Conservation (phyloP, 2,888 invertebrate species). For the Callyntrura sp. region DNA sequence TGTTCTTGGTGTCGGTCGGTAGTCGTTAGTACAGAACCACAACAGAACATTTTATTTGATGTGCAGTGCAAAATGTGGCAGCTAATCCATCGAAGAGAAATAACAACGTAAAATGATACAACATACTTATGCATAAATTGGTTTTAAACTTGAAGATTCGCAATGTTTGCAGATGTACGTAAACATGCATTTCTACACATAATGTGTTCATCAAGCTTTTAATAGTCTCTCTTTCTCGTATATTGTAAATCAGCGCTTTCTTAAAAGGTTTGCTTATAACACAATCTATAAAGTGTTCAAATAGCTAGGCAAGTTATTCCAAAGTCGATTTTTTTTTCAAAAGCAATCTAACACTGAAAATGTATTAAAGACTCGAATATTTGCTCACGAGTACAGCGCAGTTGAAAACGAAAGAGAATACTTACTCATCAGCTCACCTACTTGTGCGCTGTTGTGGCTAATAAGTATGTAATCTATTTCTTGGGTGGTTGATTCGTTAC, state of each 20-base stretch:
- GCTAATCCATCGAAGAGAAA: neutral
- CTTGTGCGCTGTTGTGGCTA: slow-evolving; percentile 19
- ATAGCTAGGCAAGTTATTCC: too few species aligned
- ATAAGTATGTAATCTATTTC: slow-evolving; percentile 35
- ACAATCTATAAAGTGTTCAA: slow-evolving; percentile 29
- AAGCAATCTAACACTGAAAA: slow-evolving; percentile 10
- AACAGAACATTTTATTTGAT: neutral
- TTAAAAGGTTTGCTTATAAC: slow-evolving; percentile 7
- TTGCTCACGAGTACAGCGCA: neutral
- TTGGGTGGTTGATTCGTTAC: slow-evolving; percentile 69
- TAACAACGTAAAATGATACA: slow-evolving; percentile 4
- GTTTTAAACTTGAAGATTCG: slow-evolving; percentile 45
- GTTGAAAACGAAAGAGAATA: neutral
- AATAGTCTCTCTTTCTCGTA: neutral
- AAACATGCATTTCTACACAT: neutral
- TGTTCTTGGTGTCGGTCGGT: neutral
- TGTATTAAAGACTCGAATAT: neutral
- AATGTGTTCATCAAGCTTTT: neutral
- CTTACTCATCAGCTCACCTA: slow-evolving; percentile 1
- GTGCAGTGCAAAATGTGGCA: neutral
- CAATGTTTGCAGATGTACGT: slow-evolving; percentile 25
- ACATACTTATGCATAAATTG: neutral
- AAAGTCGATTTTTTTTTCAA: too few species aligned
- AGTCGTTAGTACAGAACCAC: neutral
- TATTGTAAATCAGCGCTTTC: neutral